These are phyloP conservation scores for Candidula unifasciata DNA, from an alignment of 2,888 invertebrate species.

Conservation along the genomic window DNA sequence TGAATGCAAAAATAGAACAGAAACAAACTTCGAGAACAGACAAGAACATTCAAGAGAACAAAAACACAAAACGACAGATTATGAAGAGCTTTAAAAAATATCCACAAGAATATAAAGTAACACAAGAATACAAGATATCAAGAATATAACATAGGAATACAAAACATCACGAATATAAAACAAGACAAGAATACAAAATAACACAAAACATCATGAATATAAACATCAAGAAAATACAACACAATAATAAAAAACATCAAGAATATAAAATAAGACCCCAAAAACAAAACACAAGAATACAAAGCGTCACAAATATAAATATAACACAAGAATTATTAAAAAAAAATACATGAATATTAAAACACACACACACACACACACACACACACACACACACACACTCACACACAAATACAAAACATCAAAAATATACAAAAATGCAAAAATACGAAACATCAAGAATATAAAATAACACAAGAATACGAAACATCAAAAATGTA, in stretches of 20 bases:
- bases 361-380: neutral
- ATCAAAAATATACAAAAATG: no score
- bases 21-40: neutral
- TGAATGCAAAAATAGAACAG: neutral
- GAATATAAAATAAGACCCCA: no score
- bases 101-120: neutral
- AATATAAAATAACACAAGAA: neutral
- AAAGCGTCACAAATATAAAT: neutral
- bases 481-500: no score
- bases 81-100: neutral
- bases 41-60: neutral
- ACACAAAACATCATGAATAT: neutral
- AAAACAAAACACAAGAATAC: neutral
- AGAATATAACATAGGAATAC: neutral
- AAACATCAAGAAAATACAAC: neutral
- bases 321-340: neutral
- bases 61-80: neutral
- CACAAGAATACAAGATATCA: neutral
- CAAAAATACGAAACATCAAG: no score
- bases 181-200: neutral
- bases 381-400: no score
- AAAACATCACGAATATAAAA: neutral
- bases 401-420: no score
- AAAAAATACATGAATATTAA: neutral
- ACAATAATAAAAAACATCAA: neutral